A percentile compares a stretch with the other conserved stretches of the same genome.
These are phyloP conservation scores for Aspidiotus rigidus DNA, from an alignment of 2,888 invertebrate genomes.

Conservation along the genomic window DNA sequence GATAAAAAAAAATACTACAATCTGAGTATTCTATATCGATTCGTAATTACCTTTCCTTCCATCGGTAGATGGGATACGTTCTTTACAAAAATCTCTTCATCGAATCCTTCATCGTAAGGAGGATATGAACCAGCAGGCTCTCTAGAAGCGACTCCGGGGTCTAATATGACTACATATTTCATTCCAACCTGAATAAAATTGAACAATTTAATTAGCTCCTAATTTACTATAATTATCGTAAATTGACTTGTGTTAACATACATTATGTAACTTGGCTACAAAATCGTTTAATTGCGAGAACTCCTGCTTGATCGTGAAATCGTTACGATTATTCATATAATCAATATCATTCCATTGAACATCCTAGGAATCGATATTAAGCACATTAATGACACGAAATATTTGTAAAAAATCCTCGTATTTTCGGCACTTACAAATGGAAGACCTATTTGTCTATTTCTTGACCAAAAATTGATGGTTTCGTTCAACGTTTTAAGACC, in stretches of 20 bases:
- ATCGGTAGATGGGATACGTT: constrained; percentile 56
- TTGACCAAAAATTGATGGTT: constrained; percentile 8
- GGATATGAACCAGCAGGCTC: constrained; percentile 58
- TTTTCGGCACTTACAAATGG: constrained; percentile 35
- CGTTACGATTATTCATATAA: constrained; percentile 68
- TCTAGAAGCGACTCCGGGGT: constrained; percentile 66
- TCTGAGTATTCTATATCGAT: too few species aligned
- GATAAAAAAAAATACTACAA: too few species aligned
- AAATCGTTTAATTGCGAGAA: constrained; percentile 60
- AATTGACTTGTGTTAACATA: constrained; percentile 37
- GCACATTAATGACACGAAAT: not conserved
- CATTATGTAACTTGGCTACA: constrained; percentile 55
- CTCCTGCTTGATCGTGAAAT: constrained; percentile 60
- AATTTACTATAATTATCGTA: not conserved
- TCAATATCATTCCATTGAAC: constrained; percentile 80
- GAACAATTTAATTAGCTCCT: not conserved
- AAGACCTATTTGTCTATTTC: constrained; percentile 21
- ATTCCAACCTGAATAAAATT: constrained; percentile 49
- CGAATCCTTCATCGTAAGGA: constrained; percentile 65
- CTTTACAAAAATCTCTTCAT: constrained; percentile 63
- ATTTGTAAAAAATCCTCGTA: not conserved
- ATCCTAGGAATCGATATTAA: constrained; percentile 47
- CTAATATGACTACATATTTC: constrained; percentile 65
- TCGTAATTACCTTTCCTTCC: constrained; percentile 54
- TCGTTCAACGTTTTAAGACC: constrained; percentile 12